phyloP scores from a whole-genome alignment of 2,888 invertebrate species.

The Drosophila anomelani region DNA sequence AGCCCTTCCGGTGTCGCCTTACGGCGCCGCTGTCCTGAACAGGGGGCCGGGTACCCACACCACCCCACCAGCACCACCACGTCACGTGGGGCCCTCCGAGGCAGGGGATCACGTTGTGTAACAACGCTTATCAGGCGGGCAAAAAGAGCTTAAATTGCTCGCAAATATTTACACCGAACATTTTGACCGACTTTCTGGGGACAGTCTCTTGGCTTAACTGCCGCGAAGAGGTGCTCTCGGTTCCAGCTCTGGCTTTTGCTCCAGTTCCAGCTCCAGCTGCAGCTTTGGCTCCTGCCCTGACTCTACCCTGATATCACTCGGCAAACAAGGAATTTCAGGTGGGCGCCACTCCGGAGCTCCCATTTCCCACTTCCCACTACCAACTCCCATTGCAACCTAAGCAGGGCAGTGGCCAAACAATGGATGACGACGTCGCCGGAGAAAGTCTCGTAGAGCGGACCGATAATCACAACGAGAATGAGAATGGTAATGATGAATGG shows the following conservation, averaged over 20 bases:
- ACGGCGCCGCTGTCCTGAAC: conserved; percentile 4
- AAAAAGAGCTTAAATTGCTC: conserved; percentile 45
- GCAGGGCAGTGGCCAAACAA: conserved; percentile 44
- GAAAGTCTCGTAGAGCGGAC: conserved; percentile 73
- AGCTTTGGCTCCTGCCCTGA: background rate
- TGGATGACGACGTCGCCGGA: conserved; percentile 77
- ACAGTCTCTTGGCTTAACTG: background rate
- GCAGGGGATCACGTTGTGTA: conserved; percentile 15
- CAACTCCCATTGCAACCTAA: conserved; percentile 14
- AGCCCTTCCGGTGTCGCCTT: conserved; percentile 18
- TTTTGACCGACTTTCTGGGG: conserved; percentile 65
- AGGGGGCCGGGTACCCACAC: background rate
- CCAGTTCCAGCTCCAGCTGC: background rate
- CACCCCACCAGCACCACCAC: background rate
- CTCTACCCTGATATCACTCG: conserved; percentile 4
- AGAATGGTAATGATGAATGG: conserved; percentile 49
- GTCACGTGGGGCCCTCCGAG: conserved; percentile 3
- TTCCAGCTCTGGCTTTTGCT: background rate
- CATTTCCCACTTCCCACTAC: background rate
- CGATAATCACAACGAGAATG: conserved; percentile 40
- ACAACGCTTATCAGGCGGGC: conserved; percentile 36
- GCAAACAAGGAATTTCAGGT: conserved; percentile 24
- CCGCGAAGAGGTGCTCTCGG: background rate
- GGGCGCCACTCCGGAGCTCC: conserved; percentile 8
- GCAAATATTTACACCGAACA: conserved; percentile 59